Base-by-base conservation (phyloP, 2,113 vertebrate genomes). In the Planiliza haematocheilus region DNA sequence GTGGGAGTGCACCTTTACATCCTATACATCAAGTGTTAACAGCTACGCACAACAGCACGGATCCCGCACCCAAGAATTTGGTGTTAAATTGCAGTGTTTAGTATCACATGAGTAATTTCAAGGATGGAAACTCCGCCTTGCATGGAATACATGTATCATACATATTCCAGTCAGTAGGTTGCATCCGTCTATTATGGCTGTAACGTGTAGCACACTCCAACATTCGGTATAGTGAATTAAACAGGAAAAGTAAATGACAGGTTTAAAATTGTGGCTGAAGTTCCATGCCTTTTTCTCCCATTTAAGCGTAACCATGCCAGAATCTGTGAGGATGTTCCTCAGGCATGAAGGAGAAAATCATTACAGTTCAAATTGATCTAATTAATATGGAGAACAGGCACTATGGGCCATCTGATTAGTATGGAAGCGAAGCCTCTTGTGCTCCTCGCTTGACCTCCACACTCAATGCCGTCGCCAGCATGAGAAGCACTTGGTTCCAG, bases 391-490 rank as follows among this genome's bases (percentile, higher is more conserved):
- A 70, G 73, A 53, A 68, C 62, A 37, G 49, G 52, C 66, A 51
- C 48, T 13, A 13, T 55, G 38, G 56, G 30, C 48, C 61, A 78
- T 70, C 81, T 86, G 81, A 90, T 90, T 86, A 74, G 49, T 41
- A 51, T 73, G 73, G 53, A 62, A 84, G 58, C 77, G 79, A 73
- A 86, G 53, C 79, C 79, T 82, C 51, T 80, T 59, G 36, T 11
- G 18, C 88, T 48, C 92, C 93, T 93, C 91, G 85, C 93, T 95
- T 45, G 96, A 93, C 11, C 94, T 95, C 83, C 94, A 92, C 55
- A 41, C 21, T 93, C 64, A 94, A 91, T 93, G 93, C 93, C 93
- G 94, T 24, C 91, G 87, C 3, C 94, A 18, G 92, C 79, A 78
- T 58, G 38, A 66, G 62, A 56, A 68, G 38, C 69, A 41, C 53